A percentile compares a stretch with the other conserved stretches of the same genome.
These are phyloP conservation scores for Plecturocebus donacophilus DNA, from an alignment of 2,113 vertebrate genomes.

Conservation along the genomic window DNA sequence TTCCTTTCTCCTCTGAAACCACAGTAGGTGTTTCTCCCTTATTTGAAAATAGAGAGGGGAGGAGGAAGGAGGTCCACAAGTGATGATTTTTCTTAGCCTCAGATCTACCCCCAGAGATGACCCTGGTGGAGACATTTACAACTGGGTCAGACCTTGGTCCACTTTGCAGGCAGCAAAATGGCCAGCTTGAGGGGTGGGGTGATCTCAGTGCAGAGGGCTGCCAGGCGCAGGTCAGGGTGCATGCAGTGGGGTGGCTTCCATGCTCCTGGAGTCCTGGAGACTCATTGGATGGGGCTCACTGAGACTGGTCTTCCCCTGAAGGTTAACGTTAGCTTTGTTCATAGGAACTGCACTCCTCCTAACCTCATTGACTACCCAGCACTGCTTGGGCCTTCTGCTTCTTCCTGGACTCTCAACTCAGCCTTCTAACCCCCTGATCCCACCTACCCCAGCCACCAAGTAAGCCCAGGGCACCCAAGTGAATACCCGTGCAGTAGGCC, in stretches of 20 bases:
- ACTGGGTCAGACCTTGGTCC: neutral
- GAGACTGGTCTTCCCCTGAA: neutral
- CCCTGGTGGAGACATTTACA: neutral
- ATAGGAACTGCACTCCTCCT: neutral
- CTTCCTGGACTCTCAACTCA: neutral
- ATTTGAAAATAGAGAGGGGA: neutral
- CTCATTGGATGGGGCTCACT: neutral
- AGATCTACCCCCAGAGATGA: neutral
- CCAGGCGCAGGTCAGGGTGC: fast-evolving
- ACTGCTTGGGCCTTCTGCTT: neutral
- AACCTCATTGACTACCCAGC: neutral
- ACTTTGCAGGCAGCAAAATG: neutral
- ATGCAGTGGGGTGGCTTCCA: neutral
- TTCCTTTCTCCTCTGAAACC: neutral
- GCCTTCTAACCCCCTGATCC: neutral
- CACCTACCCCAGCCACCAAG: neutral
- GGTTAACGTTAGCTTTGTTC: neutral
- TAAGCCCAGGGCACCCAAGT: neutral
- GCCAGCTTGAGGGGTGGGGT: neutral
- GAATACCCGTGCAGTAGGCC: conserved; percentile 89
- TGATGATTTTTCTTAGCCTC: neutral
- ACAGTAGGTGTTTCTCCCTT: neutral
- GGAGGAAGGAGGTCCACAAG: neutral
- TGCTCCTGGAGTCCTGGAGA: neutral
- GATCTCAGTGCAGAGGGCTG: neutral